Base-by-base conservation (phyloP, 2,113 vertebrate species). In the Reinhardtius hippoglossoides region DNA sequence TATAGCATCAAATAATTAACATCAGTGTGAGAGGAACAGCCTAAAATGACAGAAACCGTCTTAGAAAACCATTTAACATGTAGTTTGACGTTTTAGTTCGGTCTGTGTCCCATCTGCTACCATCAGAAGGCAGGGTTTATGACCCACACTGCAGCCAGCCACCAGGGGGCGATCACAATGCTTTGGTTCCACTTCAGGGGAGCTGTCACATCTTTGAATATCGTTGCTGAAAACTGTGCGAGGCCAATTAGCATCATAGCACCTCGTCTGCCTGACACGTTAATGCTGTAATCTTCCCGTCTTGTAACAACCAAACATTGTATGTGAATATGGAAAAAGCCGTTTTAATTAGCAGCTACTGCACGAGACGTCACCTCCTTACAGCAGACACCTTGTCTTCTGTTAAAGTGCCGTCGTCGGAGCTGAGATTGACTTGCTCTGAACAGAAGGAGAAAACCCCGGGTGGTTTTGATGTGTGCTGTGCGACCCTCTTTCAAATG, bases 291-390 rank as follows among this genome's bases (percentile, higher is more conserved):
- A 48, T 73, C 55, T 16, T 67, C 52, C 35, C 9, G 3, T 27
- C 56, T 26, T 44, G 16, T 9, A 42, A 42, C 1, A 42, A 13
- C 27, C 15, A 60, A 23, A 18, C 9, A 24, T 67, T 78, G 62
- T 71, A 35, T 21, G 68, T 62, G 68, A 71, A 74, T 23, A 16
- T 56, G 35, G 73, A 74, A 85, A 79, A 76, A 81, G 75, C 44
- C 24, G 77, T 86, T 92, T 89, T 90, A 91, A 87, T 91, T 82
- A 85, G 64, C 52, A 54, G 48, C 60, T 21, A 5, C 6, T 16
- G 44, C 7, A 44, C 15, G 16, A 48, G 44, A 48, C 5, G 42
- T 44, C 42, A 15, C 13, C 2, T 44, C 66, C 58, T 55, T 40
- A 57, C 42, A 35, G 69, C 61, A 42, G 62, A 10, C 42, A 55